Conservation (phyloP, 2,797 vertebrate species). For the Potorous gilbertii region DNA sequence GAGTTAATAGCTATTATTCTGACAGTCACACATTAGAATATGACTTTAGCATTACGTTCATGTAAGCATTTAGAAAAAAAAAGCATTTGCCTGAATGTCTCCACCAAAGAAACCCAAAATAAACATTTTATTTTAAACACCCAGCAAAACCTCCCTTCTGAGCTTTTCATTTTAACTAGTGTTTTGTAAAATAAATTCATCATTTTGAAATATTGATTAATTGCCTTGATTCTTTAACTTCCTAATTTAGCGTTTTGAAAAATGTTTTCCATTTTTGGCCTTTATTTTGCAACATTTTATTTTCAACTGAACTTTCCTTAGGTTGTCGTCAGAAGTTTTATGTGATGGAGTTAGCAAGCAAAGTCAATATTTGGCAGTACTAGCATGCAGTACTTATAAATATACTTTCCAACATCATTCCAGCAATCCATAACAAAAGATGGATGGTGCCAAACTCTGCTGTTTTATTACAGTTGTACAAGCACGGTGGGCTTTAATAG, state of each 20-base stretch:
- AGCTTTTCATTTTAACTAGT: conserved; percentile 75
- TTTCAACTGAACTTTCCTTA: conserved; percentile 83
- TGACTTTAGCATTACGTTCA: conserved; percentile 44
- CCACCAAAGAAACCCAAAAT: conserved; percentile 58
- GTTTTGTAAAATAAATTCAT: conserved; percentile 81
- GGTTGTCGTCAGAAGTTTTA: conserved; percentile 79
- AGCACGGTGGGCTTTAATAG: conserved; percentile 65
- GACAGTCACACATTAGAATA: not conserved
- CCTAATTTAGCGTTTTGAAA: conserved; percentile 84
- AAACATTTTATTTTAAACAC: conserved; percentile 65
- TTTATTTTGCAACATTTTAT: conserved; percentile 83
- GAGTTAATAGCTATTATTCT: not conserved
- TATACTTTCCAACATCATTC: conserved; percentile 69
- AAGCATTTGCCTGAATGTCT: conserved; percentile 45
- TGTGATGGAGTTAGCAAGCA: conserved; percentile 76
- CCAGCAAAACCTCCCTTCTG: conserved; percentile 65
- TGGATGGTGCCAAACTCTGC: conserved; percentile 47
- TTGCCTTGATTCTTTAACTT: conserved; percentile 80
- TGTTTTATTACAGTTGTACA: conserved; percentile 65
- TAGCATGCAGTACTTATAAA: conserved; percentile 69
- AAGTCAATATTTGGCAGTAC: conserved; percentile 81
- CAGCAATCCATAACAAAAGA: conserved; percentile 75
- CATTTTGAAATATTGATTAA: conserved; percentile 83
- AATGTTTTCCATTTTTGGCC: conserved; percentile 82
- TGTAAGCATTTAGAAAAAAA: conserved; percentile 45